Evolutionary conservation across 2,113 vertebrate genomes (phyloP).

Genomic region (Dipodomys ordii): DNA sequence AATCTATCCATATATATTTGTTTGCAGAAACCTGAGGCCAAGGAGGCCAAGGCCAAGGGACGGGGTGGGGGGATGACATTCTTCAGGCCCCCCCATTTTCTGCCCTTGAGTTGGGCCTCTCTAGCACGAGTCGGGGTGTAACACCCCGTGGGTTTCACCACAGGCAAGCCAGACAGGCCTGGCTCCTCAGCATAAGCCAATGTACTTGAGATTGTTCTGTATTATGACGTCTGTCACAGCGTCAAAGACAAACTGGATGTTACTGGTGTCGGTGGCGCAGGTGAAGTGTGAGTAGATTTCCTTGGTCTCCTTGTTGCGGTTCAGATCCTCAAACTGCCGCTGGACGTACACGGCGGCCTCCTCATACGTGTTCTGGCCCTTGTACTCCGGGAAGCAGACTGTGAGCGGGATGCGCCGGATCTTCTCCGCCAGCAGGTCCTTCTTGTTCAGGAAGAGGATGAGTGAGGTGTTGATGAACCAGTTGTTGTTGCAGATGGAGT

Average conservation of each 20-base stretch:
- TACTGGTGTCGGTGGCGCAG: constrained; percentile 94
- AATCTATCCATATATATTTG: constrained; percentile 62
- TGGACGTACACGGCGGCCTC: constrained; percentile 99
- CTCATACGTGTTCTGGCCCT: constrained; percentile 98
- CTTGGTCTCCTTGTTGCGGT: constrained; percentile 99
- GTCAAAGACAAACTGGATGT: constrained; percentile 99
- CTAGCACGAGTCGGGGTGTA: constrained; percentile 67
- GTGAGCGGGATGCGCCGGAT: constrained; percentile 98
- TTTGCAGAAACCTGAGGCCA: constrained; percentile 63
- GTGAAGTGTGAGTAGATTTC: constrained; percentile 99
- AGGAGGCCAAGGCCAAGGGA: constrained; percentile 74
- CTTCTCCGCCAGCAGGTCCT: constrained; percentile 99
- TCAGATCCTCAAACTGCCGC: constrained; percentile 99
- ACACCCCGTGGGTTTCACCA: constrained; percentile 74
- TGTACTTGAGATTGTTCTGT: constrained; percentile 99
- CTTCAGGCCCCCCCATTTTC: constrained; percentile 69
- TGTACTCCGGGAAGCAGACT: constrained; percentile 98
- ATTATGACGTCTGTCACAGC: constrained; percentile 99
- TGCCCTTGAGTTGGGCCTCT: constrained; percentile 57
- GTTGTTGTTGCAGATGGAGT: constrained; percentile 99
- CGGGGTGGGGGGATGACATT: constrained; percentile 31
- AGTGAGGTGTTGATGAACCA: constrained; percentile 99
- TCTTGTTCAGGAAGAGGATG: constrained; percentile 99
- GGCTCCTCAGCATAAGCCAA: constrained; percentile 95
- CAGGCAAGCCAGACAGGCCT: constrained; percentile 60